phyloP scores from a whole-genome alignment of 2,113 vertebrate genomes.

The Chionomys nivalis region DNA sequence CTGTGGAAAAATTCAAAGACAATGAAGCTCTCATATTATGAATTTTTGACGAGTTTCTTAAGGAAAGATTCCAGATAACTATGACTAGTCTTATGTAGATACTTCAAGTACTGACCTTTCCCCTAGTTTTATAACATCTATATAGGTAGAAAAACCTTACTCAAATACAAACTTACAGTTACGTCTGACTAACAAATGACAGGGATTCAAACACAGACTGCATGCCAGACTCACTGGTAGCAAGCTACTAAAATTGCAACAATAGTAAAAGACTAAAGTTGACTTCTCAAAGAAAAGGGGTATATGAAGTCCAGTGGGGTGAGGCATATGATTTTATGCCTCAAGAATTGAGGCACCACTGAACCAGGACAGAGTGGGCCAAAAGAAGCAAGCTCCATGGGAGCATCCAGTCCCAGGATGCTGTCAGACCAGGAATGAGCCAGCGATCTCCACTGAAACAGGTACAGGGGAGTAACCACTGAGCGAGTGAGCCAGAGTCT shows the following conservation, averaged over 20 bases:
- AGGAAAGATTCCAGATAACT: not conserved
- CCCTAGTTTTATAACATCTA: not conserved
- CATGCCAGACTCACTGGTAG: not conserved
- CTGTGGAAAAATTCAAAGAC: not conserved
- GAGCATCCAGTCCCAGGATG: no score
- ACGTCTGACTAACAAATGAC: not conserved
- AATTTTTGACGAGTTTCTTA: not conserved
- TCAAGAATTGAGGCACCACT: not conserved
- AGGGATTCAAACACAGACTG: not conserved
- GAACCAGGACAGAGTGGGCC: no score
- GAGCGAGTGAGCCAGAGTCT: no score
- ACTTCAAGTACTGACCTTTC: not conserved
- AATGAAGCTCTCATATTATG: not conserved
- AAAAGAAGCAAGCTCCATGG: no score
- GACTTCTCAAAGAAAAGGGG: not conserved
- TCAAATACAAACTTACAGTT: not conserved
- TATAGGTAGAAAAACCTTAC: not conserved
- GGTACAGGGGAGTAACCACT: no score
- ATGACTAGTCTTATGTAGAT: not conserved
- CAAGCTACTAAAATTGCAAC: not conserved
- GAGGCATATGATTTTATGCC: no score
- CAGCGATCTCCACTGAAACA: no score
- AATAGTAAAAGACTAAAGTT: not conserved
- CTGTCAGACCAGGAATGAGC: no score
- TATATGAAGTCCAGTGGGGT: not conserved